Conservation (phyloP, 2,888 invertebrate species). For the Himalopsyche kuldschensis region DNA sequence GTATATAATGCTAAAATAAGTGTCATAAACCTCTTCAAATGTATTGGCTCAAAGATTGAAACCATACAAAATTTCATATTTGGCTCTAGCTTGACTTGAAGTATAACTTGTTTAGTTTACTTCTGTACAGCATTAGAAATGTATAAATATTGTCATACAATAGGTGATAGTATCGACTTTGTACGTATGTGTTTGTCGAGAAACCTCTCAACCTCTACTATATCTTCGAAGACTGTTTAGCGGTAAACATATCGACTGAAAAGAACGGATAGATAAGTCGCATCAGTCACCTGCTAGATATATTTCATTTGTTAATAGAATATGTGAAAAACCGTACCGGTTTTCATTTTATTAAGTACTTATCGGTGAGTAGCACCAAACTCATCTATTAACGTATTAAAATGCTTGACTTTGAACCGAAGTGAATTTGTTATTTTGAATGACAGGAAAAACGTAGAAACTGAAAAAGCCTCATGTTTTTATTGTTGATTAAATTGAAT, state of each 20-base stretch:
- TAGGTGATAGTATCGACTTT: too few species aligned
- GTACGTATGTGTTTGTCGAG: neutral
- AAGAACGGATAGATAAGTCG: conserved; percentile 7
- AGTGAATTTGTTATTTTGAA: neutral
- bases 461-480: neutral
- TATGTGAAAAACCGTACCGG: neutral
- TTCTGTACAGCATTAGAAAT: too few species aligned
- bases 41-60: too few species aligned
- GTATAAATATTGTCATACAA: too few species aligned
- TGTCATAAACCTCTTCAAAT: too few species aligned
- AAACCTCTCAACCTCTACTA: neutral
- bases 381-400: conserved; percentile 6
- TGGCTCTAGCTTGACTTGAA: too few species aligned
- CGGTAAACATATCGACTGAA: neutral
- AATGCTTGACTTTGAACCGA: conserved; percentile 1
- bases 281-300: conserved; percentile 21
- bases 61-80: too few species aligned
- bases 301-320: conserved; percentile 7
- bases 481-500: neutral
- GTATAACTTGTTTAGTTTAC: too few species aligned
- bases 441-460: neutral
- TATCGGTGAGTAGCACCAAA: neutral
- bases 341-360: neutral
- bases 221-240: neutral
- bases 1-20: too few species aligned